Conservation (phyloP, 2,113 vertebrate species). For the Phalacrocorax pelagicus region DNA sequence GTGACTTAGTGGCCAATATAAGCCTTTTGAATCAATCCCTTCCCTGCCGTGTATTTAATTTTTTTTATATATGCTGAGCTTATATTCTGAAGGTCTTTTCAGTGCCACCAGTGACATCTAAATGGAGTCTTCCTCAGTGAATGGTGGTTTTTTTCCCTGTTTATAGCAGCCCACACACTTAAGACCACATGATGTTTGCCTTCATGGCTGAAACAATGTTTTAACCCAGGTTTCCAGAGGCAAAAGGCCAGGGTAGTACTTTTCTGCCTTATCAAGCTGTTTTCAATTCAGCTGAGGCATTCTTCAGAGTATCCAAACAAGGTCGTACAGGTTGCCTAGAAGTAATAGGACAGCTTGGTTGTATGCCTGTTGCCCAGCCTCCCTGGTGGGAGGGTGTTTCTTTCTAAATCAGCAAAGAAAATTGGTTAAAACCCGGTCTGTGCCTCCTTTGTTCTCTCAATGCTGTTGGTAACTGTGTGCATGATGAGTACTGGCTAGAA, state of each 20-base stretch:
- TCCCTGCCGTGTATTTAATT: not conserved
- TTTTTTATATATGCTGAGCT: not conserved
- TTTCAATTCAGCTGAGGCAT: not conserved
- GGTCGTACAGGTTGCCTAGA: not conserved
- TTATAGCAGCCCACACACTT: not conserved
- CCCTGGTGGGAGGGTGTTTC: rapidly evolving
- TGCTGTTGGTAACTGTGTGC: not conserved
- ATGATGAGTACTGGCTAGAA: not conserved
- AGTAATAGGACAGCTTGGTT: not conserved
- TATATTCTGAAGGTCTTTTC: not conserved
- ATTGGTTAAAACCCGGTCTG: not conserved
- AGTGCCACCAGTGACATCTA: not conserved
- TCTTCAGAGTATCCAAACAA: not conserved
- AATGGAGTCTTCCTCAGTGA: not conserved
- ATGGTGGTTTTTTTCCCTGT: not conserved
- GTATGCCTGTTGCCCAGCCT: not conserved
- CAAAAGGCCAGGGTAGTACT: not conserved
- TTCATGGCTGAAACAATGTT: not conserved
- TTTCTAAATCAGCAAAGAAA: not conserved
- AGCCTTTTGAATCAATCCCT: not conserved
- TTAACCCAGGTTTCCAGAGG: not conserved
- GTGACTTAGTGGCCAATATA: not conserved
- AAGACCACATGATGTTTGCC: not conserved
- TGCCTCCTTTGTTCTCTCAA: not conserved
- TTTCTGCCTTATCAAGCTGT: not conserved